A percentile compares a stretch with the other conserved stretches of the same genome.
Conservation (phyloP, 2,113 vertebrate species). For the Cephalopterus ornatus region DNA sequence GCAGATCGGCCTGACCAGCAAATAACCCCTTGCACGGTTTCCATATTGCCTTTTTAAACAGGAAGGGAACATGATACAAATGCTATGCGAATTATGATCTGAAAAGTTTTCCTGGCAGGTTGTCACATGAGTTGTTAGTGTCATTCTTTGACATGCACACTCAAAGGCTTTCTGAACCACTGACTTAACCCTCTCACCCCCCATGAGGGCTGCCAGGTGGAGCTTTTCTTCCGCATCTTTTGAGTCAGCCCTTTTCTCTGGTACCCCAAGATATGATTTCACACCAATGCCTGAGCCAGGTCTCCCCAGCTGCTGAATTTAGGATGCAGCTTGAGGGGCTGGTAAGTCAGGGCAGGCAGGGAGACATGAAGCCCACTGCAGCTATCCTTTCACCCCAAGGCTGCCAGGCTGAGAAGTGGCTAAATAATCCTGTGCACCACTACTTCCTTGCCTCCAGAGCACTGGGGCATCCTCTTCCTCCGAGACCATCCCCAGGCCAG, state of each 20-base stretch:
- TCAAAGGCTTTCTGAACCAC: neutral
- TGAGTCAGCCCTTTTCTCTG: neutral
- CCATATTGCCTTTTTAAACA: conserved; percentile 37
- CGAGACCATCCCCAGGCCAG: neutral
- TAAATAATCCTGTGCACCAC: neutral
- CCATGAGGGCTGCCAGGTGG: accelerated
- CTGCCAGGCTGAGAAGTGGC: neutral
- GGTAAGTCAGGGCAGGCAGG: neutral
- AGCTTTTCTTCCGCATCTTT: neutral
- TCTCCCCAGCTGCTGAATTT: neutral
- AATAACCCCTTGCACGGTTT: conserved; percentile 24
- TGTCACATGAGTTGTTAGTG: conserved; percentile 14
- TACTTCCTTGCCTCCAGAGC: neutral
- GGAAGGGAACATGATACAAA: conserved; percentile 31
- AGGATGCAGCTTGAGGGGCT: neutral
- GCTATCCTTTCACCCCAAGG: neutral
- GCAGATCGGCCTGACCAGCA: conserved; percentile 14
- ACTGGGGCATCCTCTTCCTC: neutral
- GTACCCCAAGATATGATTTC: neutral
- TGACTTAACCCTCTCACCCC: neutral
- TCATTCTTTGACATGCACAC: conserved; percentile 18
- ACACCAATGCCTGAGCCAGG: neutral
- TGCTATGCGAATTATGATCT: conserved; percentile 36
- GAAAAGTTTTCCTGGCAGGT: conserved; percentile 39
- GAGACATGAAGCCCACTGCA: neutral